Evolutionary conservation across 2,797 vertebrate genomes (phyloP).

Genomic region (Hozukius guyotensis): DNA sequence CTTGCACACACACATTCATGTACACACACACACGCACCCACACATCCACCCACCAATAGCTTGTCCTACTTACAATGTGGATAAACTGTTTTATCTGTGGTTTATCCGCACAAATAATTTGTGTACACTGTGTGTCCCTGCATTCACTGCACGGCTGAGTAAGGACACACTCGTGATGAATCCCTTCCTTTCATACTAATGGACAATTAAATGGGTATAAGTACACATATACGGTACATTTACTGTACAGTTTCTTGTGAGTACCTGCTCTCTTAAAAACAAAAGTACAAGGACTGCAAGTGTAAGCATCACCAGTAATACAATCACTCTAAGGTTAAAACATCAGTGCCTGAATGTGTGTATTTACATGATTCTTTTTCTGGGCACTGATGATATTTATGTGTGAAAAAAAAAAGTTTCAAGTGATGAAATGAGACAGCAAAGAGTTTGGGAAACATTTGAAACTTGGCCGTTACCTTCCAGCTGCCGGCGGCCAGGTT

Average conservation of each 20-base stretch:
- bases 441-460: background rate
- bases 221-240: background rate
- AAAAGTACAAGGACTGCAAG: background rate
- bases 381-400: background rate
- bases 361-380: background rate
- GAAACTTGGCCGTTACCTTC: slow-evolving; percentile 86
- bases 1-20: background rate
- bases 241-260: background rate
- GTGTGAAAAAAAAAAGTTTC: background rate
- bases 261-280: background rate
- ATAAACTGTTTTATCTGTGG: background rate
- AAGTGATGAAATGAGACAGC: background rate
- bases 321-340: background rate
- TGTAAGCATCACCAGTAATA: background rate
- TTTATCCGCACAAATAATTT: slow-evolving; percentile 1
- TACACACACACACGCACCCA: background rate
- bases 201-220: background rate
- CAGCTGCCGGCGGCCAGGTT: slow-evolving; percentile 99
- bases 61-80: background rate
- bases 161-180: background rate
- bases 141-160: background rate
- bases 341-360: background rate
- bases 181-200: background rate
- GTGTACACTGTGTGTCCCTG: background rate
- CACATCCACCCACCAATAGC: background rate